Evolutionary conservation across 2,888 invertebrate species (phyloP).

Genomic region (Aleiodes leptofemur): DNA sequence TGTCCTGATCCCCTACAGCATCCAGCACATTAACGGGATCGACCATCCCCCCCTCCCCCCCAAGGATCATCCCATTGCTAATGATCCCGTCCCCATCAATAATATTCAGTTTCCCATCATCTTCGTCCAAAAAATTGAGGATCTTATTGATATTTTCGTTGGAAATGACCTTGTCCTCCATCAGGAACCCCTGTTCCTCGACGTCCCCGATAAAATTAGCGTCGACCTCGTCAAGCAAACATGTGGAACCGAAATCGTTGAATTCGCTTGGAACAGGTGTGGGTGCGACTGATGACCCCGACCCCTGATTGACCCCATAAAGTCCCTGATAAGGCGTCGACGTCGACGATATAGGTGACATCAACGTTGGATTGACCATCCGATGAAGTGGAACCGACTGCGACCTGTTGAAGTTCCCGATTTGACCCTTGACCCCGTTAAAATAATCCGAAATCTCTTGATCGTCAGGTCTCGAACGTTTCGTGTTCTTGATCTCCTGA

Average conservation of each 20-base stretch:
- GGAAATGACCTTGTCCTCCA: constrained; percentile 72
- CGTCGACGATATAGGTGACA: constrained; percentile 71
- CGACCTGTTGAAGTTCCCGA: constrained; percentile 78
- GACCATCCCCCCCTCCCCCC: constrained; percentile 15
- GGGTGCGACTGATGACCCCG: constrained; percentile 80
- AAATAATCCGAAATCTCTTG: constrained; percentile 82
- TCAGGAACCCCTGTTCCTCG: constrained; percentile 66
- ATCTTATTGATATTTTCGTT: constrained; percentile 82
- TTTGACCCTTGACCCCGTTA: constrained; percentile 76
- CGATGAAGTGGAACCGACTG: constrained; percentile 88
- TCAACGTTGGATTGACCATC: constrained; percentile 74
- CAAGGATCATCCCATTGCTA: constrained; percentile 57
- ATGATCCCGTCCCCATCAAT: constrained; percentile 57
- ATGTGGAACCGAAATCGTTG: constrained; percentile 81
- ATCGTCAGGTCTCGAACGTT: constrained; percentile 64
- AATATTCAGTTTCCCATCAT: constrained; percentile 62
- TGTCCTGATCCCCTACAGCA: constrained; percentile 59
- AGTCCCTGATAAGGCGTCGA: constrained; percentile 62
- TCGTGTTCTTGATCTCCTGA: constrained; percentile 61
- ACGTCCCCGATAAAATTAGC: constrained; percentile 66
- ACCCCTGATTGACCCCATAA: constrained; percentile 65
- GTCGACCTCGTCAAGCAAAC: constrained; percentile 69
- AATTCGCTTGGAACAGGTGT: constrained; percentile 85
- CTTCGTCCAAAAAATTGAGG: constrained; percentile 79
- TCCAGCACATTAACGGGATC: constrained; percentile 9